Evolutionary conservation across 37 sponge, comb jelly and placozoan genomes (phyloP).

Genomic region (Agelas oroides): DNA sequence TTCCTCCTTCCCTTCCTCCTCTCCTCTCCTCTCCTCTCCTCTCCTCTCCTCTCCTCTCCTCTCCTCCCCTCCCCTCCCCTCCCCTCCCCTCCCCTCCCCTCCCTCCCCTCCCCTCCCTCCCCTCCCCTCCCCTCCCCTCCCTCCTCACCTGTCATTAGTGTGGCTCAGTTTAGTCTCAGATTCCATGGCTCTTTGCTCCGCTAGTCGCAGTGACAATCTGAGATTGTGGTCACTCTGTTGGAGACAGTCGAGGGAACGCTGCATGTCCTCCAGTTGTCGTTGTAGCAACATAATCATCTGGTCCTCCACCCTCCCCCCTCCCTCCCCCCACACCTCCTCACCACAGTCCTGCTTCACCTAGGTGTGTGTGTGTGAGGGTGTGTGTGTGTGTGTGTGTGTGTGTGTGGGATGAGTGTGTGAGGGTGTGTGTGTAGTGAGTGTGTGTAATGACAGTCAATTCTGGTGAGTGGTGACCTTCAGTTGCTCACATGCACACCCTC

Average conservation of each 20-base stretch:
- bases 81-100: too few relatives aligned
- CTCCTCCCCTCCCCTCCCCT: too few relatives aligned
- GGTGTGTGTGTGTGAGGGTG: not conserved
- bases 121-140: not conserved
- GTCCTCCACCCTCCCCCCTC: slow-evolving; percentile 4
- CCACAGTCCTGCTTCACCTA: slow-evolving; percentile 56
- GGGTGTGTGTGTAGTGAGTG: too few relatives aligned
- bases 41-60: too few relatives aligned
- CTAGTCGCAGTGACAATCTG: slow-evolving; percentile 34
- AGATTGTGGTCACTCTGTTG: slow-evolving; percentile 41
- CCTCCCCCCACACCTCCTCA: slow-evolving; percentile 23
- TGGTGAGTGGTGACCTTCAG: too few relatives aligned
- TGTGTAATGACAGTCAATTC: too few relatives aligned
- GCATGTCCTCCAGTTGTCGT: slow-evolving; percentile 26
- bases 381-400: not conserved
- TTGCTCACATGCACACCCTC: too few relatives aligned
- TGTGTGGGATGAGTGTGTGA: too few relatives aligned
- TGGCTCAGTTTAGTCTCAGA: slow-evolving; percentile 50
- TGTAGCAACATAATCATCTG: slow-evolving; percentile 10
- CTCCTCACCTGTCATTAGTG: not conserved
- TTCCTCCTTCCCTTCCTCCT: too few relatives aligned
- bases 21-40: too few relatives aligned
- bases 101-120: too few relatives aligned
- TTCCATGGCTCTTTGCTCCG: slow-evolving; percentile 42
- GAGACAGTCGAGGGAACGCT: slow-evolving; percentile 24